These are phyloP conservation scores for Sipunculus nudus DNA, from an alignment of 2,888 invertebrate species.

Conservation along the genomic window DNA sequence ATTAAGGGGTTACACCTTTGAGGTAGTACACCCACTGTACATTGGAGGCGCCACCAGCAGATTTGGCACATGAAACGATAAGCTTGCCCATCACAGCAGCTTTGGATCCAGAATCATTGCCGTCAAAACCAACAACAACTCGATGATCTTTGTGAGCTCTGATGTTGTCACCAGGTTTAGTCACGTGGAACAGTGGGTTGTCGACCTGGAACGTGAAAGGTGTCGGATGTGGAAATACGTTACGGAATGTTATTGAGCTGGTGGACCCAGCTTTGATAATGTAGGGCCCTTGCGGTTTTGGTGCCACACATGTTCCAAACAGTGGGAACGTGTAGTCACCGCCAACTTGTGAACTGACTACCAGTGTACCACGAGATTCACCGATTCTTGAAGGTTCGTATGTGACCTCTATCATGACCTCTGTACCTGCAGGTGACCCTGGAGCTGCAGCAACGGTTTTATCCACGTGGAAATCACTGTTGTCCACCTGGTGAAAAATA, in stretches of 20 bases:
- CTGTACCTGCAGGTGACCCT: conserved; percentile 63
- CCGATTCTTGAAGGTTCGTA: conserved; percentile 66
- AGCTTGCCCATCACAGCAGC: conserved; percentile 66
- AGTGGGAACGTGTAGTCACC: conserved; percentile 67
- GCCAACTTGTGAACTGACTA: conserved; percentile 57
- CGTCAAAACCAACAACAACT: conserved; percentile 66
- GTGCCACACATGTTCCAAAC: conserved; percentile 67
- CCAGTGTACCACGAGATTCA: conserved; percentile 58
- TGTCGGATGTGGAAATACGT: conserved; percentile 66
- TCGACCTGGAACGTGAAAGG: conserved; percentile 67
- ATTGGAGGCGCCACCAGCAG: conserved; percentile 60
- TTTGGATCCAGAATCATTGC: conserved; percentile 59
- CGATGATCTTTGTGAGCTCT: conserved; percentile 65
- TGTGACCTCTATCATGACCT: conserved; percentile 62
- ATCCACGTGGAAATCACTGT: conserved; percentile 65
- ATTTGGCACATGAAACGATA: conserved; percentile 61
- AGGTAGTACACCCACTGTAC: conserved; percentile 67
- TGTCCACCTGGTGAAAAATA: conserved; percentile 56
- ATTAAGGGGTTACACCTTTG: conserved; percentile 57
- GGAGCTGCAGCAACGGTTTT: conserved; percentile 65
- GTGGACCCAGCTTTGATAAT: conserved; percentile 64
- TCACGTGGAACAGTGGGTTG: conserved; percentile 67
- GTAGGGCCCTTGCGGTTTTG: conserved; percentile 70
- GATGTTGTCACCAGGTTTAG: conserved; percentile 65
- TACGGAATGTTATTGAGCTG: conserved; percentile 67